Evolutionary conservation across 2,888 invertebrate species (phyloP).

Genomic region (Sphinx pinastri): DNA sequence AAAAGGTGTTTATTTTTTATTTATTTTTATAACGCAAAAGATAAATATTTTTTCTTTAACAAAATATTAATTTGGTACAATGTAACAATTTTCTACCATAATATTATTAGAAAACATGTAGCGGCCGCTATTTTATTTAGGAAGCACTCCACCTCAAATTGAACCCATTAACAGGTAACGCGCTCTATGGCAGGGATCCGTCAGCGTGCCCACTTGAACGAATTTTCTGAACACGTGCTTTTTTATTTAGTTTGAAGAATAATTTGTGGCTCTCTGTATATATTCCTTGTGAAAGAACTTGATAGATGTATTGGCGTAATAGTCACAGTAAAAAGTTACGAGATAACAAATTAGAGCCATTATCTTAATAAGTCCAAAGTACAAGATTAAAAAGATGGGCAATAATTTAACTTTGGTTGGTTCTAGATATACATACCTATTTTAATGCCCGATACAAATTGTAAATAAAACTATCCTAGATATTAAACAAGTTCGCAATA

Average conservation of each 20-base stretch:
- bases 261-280: background rate
- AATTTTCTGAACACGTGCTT: background rate
- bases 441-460: no score
- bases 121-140: conserved; percentile 17
- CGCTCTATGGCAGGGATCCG: conserved; percentile 49
- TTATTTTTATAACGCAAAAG: background rate
- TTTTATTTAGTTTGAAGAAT: background rate
- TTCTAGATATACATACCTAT: no score
- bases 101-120: conserved; percentile 1
- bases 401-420: no score
- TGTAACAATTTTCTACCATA: background rate
- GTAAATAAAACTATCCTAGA: no score
- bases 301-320: background rate
- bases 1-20: background rate
- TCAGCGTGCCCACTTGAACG: background rate
- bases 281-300: no score
- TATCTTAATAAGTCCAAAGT: background rate
- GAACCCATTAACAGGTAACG: conserved; percentile 62
- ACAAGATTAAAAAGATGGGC: no score
- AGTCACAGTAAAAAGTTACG: background rate
- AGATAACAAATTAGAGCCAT: background rate
- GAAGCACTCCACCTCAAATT: conserved; percentile 63
- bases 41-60: background rate
- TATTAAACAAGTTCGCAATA: no score
- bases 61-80: background rate